A percentile compares a stretch with the other conserved stretches of the same genome.
Evolutionary conservation across 2,888 invertebrate species (phyloP).

Genomic region (Drosophila mettleri): DNA sequence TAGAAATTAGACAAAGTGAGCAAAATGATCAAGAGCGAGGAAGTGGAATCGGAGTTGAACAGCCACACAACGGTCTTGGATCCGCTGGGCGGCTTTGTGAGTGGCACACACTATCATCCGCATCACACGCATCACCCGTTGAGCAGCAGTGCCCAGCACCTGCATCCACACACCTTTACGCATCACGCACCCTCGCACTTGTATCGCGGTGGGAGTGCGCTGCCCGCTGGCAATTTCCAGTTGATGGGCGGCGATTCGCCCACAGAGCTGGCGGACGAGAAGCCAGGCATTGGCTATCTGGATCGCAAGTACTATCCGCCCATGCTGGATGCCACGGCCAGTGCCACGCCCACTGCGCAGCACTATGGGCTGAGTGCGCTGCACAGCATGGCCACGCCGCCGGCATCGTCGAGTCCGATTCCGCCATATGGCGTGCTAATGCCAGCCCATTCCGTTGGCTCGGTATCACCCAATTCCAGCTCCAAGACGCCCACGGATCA

Average conservation of each 20-base stretch:
- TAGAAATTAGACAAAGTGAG: slow-evolving; percentile 7
- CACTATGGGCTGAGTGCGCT: slow-evolving; percentile 68
- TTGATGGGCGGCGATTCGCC: slow-evolving; percentile 78
- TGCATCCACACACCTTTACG: slow-evolving; percentile 37
- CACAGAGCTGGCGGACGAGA: slow-evolving; percentile 81
- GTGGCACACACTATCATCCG: slow-evolving; percentile 56
- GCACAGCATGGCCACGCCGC: slow-evolving; percentile 77
- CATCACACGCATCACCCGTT: slow-evolving; percentile 57
- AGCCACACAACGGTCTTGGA: slow-evolving; percentile 61
- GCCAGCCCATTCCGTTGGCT: slow-evolving; percentile 70
- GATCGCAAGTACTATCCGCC: slow-evolving; percentile 82
- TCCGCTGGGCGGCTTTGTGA: slow-evolving; percentile 57
- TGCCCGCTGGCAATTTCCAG: slow-evolving; percentile 77
- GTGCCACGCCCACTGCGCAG: slow-evolving; percentile 60
- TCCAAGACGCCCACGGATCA: slow-evolving; percentile 74
- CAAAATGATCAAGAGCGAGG: slow-evolving; percentile 84
- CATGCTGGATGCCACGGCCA: slow-evolving; percentile 53
- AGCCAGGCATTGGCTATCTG: slow-evolving; percentile 80
- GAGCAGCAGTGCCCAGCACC: slow-evolving; percentile 31
- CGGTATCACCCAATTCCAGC: slow-evolving; percentile 70
- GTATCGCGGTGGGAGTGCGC: slow-evolving; percentile 77
- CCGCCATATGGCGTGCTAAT: slow-evolving; percentile 68
- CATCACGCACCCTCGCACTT: slow-evolving; percentile 60
- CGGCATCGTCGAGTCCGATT: slow-evolving; percentile 77
- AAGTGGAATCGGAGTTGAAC: slow-evolving; percentile 72